A percentile compares a stretch with the other conserved stretches of the same genome.
phyloP scores from a whole-genome alignment of 2,113 vertebrate species.

The Salminus brasiliensis region DNA sequence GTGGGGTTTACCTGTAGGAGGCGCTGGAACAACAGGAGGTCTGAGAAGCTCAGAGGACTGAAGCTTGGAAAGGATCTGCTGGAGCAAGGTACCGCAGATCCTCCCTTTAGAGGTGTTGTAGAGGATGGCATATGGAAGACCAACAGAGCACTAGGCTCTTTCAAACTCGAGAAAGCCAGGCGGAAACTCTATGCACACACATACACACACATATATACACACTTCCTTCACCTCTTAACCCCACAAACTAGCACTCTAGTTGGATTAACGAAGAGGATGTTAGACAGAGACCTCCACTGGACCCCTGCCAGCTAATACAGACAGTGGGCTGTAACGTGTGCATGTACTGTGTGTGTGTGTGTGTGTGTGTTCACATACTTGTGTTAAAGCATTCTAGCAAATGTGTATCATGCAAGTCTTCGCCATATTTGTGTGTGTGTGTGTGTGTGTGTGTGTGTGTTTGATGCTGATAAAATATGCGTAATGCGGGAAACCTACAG shows the following conservation, averaged over 20 bases:
- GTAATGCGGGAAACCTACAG: not conserved
- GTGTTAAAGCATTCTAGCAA: too few species aligned
- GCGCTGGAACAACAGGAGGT: too few species aligned
- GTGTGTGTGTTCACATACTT: too few species aligned
- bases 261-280: slow-evolving; percentile 30
- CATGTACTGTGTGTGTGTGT: slow-evolving; percentile 8
- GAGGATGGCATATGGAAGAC: too few species aligned
- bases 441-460: not conserved
- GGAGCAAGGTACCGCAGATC: too few species aligned
- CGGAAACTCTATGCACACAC: slow-evolving; percentile 6
- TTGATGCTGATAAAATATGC: slow-evolving; percentile 49
- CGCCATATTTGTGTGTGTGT: not conserved
- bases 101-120: too few species aligned
- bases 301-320: slow-evolving; percentile 40
- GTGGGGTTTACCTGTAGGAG: too few species aligned
- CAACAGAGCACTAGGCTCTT: not conserved
- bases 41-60: too few species aligned
- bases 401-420: too few species aligned
- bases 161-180: slow-evolving; percentile 22
- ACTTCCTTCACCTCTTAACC: slow-evolving; percentile 13
- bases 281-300: slow-evolving; percentile 34
- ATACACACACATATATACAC: slow-evolving; percentile 30
- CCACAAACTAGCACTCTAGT: slow-evolving; percentile 25
- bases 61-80: too few species aligned
- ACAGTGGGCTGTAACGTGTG: slow-evolving; percentile 23